These are phyloP conservation scores for Porites lutea DNA, from an alignment of 64 coral and sea anemone genomes.

Conservation along the genomic window DNA sequence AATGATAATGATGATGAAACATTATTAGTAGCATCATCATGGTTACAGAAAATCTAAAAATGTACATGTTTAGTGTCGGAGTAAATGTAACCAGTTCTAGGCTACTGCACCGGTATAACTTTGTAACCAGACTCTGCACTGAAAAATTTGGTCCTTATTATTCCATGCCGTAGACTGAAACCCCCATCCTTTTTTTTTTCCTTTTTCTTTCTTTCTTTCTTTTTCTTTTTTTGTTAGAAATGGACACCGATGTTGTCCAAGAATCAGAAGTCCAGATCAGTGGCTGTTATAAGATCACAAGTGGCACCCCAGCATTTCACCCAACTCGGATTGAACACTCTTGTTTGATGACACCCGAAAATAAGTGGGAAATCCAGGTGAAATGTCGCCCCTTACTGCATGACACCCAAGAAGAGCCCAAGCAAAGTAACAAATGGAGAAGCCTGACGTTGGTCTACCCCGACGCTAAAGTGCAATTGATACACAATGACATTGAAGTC, in stretches of 20 bases:
- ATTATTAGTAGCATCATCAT: too few species aligned
- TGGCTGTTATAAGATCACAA: not conserved
- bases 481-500: conserved; percentile 16
- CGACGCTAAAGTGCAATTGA: not conserved
- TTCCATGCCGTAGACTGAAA: too few species aligned
- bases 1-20: too few species aligned
- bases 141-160: too few species aligned
- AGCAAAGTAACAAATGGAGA: not conserved
- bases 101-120: too few species aligned
- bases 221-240: not conserved
- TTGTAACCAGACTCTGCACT: too few species aligned
- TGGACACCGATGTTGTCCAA: not conserved
- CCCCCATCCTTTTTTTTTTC: too few species aligned
- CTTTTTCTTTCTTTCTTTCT: too few species aligned
- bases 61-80: too few species aligned
- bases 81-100: too few species aligned
- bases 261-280: not conserved
- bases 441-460: conserved; percentile 3
- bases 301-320: not conserved
- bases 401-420: not conserved
- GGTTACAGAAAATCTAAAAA: too few species aligned
- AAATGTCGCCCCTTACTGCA: not conserved
- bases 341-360: not conserved
- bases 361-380: not conserved
- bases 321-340: not conserved